These are phyloP conservation scores for Dascillus cervinus DNA, from an alignment of 2,888 invertebrate genomes.

Conservation along the genomic window DNA sequence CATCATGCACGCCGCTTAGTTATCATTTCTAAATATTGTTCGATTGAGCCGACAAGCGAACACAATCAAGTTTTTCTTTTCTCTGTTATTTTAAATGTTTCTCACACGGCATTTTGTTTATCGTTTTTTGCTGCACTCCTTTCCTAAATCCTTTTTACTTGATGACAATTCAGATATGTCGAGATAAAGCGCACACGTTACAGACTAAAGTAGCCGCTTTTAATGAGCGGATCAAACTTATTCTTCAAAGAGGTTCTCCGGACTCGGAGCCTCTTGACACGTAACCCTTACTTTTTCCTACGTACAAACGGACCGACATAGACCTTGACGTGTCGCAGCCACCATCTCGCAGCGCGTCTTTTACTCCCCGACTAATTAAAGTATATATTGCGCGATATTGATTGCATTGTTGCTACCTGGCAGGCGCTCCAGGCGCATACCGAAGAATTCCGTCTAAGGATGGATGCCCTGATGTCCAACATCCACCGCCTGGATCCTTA, in stretches of 20 bases:
- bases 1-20: slow-evolving; percentile 17
- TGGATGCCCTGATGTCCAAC: slow-evolving; percentile 62
- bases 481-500: slow-evolving; percentile 72
- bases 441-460: slow-evolving; percentile 61
- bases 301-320: slow-evolving; percentile 18
- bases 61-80: slow-evolving; percentile 31
- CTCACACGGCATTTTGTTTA: slow-evolving; percentile 31
- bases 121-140: slow-evolving; percentile 46
- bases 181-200: slow-evolving; percentile 77
- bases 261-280: slow-evolving; percentile 70
- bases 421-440: slow-evolving; percentile 58
- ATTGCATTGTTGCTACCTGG: slow-evolving; percentile 29
- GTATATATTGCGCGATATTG: slow-evolving; percentile 20
- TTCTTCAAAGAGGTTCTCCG: slow-evolving; percentile 81
- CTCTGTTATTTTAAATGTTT: slow-evolving; percentile 18
- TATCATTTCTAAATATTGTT: slow-evolving; percentile 43
- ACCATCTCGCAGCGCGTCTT: slow-evolving; percentile 36
- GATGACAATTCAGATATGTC: slow-evolving; percentile 65
- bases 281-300: slow-evolving; percentile 35
- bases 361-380: slow-evolving; percentile 8
- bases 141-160: slow-evolving; percentile 27
- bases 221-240: slow-evolving; percentile 79
- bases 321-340: slow-evolving; percentile 36
- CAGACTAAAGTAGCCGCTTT: slow-evolving; percentile 83
- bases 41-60: slow-evolving; percentile 28